A percentile compares a stretch with the other conserved stretches of the same genome.
phyloP scores from a whole-genome alignment of 2,797 vertebrate genomes.

The Gymnoscopelus braueri region DNA sequence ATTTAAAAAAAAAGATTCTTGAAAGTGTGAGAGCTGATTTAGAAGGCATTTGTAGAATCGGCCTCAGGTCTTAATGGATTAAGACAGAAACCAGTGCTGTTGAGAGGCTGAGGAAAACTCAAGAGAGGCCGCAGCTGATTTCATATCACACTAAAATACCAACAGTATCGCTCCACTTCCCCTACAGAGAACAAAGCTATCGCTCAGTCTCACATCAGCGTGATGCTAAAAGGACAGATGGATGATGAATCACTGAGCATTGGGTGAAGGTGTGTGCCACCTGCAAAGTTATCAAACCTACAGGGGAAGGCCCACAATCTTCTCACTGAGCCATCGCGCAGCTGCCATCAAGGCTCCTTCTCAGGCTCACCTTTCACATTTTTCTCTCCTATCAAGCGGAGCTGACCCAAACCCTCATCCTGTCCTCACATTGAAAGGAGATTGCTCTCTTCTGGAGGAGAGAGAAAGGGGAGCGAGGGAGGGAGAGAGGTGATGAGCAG shows the following conservation, averaged over 20 bases:
- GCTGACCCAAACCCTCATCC: conserved; percentile 64
- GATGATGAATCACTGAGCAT: conserved; percentile 22
- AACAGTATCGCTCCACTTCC: conserved; percentile 56
- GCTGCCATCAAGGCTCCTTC: conserved; percentile 62
- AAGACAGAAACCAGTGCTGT: neutral
- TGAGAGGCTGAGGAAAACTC: conserved; percentile 18
- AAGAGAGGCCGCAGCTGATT: conserved; percentile 50
- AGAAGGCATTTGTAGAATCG: too few relatives aligned
- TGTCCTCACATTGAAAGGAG: conserved; percentile 68
- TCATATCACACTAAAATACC: conserved; percentile 45
- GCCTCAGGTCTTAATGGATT: too few relatives aligned
- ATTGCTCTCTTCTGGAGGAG: conserved; percentile 58
- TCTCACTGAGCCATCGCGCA: conserved; percentile 40
- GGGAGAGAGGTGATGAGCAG: conserved; percentile 74
- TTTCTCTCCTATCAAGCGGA: conserved; percentile 70
- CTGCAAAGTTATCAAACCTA: conserved; percentile 65
- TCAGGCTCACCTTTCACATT: conserved; percentile 77
- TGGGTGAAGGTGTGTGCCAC: conserved; percentile 60
- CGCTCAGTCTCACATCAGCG: conserved; percentile 33
- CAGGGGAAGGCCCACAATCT: conserved; percentile 39
- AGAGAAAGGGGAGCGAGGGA: conserved; percentile 21
- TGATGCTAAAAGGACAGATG: conserved; percentile 34
- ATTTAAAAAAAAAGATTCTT: too few relatives aligned
- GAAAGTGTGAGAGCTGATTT: too few relatives aligned
- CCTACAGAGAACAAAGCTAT: conserved; percentile 52